Evolutionary conservation across 2,113 vertebrate genomes (phyloP), one percentile per base, ranked within the genome.

Genomic region (Thamnaconus septentrionalis): DNA sequence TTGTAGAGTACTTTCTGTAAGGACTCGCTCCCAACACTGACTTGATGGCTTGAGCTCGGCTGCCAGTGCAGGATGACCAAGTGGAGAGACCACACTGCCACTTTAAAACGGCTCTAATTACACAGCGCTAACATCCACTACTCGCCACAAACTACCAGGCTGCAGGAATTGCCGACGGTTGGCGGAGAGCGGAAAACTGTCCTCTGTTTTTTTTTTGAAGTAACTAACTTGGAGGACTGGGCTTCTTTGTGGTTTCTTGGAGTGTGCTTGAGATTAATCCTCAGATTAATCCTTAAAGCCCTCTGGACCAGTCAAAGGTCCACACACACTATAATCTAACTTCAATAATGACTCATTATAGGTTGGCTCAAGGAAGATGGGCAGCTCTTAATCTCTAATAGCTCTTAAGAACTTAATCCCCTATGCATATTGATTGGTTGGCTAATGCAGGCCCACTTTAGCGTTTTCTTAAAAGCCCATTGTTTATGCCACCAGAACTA

Each of bases 251-350:
- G 52, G 39, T 64, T 69, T 50, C 40, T 79, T 61, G 50, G 65
- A 80, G 75, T 64, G 75, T 51, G 54, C 76, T 78, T 78, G 66
- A 76, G 78, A 84, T 84, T 79, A 90, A 87, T 82, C 78, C 73
- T 60, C 46, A 56, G 73, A 82, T 88, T 85, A 88, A 85, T 82
- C 83, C 80, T 6, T 75, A 70, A 84, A 88, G 7, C 73, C 62
- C 68, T 66, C 31, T 67, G 59, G 63, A 49, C 70, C 53, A 53
- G 73, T 77, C 74, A 72, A 68, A 79, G 68, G 70, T 74, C 48
- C 67, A 67, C 72, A 56, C 57, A 71, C 68, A 77, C 55, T 64
- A 69, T 58, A 74, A 72, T 79, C 73, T 63, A 68, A 75, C 54
- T 67, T 66, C 64, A 69, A 63, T 82, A 76, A 85, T 78, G 69